A percentile compares a stretch with the other conserved stretches of the same genome.
Conservation (phyloP, 2,113 vertebrate species). For the Chionomys nivalis region DNA sequence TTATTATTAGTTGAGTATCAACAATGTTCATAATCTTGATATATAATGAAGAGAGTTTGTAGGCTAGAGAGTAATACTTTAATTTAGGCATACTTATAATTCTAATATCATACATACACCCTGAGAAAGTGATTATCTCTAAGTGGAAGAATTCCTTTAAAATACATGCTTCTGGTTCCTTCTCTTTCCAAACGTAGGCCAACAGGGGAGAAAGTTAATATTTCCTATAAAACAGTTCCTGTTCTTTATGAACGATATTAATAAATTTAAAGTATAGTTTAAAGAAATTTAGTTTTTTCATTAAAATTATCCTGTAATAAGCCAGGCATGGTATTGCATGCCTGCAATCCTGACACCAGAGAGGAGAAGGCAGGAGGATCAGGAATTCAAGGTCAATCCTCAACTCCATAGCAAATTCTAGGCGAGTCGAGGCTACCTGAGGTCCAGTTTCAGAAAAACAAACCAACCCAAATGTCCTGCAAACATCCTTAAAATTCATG, state of each 20-base stretch:
- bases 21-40: neutral
- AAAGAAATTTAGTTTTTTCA: neutral
- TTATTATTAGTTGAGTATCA: constrained; percentile 49
- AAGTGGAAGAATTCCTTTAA: neutral
- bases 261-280: neutral
- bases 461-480: neutral
- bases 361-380: neutral
- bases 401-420: neutral
- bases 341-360: neutral
- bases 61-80: neutral
- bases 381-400: neutral
- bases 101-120: neutral
- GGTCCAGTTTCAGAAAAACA: neutral
- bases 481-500: accelerated
- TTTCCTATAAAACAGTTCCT: neutral
- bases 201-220: neutral
- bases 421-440: neutral
- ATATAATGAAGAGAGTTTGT: neutral
- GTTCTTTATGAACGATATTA: neutral
- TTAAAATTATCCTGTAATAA: neutral
- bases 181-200: accelerated
- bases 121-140: constrained; percentile 19
- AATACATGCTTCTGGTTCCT: neutral
- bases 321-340: neutral
- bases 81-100: constrained; percentile 26